Evolutionary conservation across 2,888 invertebrate species (phyloP).

Genomic region (Apodemia zela): DNA sequence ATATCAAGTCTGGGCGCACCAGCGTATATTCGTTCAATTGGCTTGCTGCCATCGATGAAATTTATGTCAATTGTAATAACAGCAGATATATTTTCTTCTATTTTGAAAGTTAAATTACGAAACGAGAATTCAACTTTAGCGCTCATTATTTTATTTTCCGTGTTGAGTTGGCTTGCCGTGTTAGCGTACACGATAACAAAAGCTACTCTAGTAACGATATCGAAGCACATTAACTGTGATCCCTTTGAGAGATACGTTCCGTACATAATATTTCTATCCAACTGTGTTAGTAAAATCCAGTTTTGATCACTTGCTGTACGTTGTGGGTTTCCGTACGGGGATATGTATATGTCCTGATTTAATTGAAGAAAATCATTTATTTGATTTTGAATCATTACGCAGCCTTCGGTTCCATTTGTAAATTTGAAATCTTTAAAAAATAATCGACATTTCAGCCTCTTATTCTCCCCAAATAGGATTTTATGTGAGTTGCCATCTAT

Average conservation of each 20-base stretch:
- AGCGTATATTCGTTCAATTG: slow-evolving; percentile 58
- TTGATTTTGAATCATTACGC: slow-evolving; percentile 49
- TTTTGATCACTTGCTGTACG: slow-evolving; percentile 40
- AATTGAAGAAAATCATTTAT: slow-evolving; percentile 43
- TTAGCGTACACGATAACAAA: slow-evolving; percentile 50
- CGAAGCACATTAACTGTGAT: slow-evolving; percentile 51
- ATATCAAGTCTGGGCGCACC: slow-evolving; percentile 83
- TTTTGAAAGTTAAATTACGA: slow-evolving; percentile 47
- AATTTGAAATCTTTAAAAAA: slow-evolving; percentile 32
- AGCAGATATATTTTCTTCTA: slow-evolving; percentile 44
- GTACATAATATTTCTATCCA: slow-evolving; percentile 37
- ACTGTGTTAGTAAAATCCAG: slow-evolving; percentile 47
- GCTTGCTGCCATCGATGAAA: slow-evolving; percentile 60
- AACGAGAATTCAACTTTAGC: slow-evolving; percentile 39
- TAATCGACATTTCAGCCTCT: slow-evolving; percentile 65
- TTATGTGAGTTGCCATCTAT: slow-evolving; percentile 47
- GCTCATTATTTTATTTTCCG: slow-evolving; percentile 50
- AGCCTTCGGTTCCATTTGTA: slow-evolving; percentile 44
- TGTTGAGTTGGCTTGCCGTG: slow-evolving; percentile 37
- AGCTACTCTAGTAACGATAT: slow-evolving; percentile 51
- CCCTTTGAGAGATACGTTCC: slow-evolving; percentile 45
- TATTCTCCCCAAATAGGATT: slow-evolving; percentile 72
- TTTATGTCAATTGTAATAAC: slow-evolving; percentile 56
- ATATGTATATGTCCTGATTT: slow-evolving; percentile 42
- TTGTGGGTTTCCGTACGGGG: slow-evolving; percentile 60